Percentiles rank a stretch among this genome's conserved stretches.
Evolutionary conservation across 2,797 vertebrate species (phyloP).

Genomic region (Pitangus sulphuratus): DNA sequence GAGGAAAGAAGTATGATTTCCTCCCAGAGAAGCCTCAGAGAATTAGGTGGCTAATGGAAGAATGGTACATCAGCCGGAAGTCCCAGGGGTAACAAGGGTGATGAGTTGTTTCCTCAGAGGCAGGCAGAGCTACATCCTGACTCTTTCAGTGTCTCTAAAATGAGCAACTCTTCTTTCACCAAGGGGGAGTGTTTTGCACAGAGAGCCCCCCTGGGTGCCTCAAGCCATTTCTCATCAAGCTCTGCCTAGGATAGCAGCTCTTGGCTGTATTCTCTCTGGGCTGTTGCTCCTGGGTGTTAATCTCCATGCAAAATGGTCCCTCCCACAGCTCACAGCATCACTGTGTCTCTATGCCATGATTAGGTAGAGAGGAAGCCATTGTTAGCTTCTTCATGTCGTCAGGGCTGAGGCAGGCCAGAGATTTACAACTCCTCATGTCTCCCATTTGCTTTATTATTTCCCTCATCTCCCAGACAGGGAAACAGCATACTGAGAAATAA

Average conservation of each 20-base stretch:
- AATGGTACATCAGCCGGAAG: background rate
- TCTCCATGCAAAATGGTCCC: background rate
- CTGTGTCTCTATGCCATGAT: fast-evolving
- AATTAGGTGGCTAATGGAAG: slow-evolving; percentile 33
- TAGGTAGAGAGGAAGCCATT: background rate
- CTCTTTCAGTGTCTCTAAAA: background rate
- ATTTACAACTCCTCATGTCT: background rate
- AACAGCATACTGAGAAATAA: slow-evolving; percentile 43
- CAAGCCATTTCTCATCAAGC: background rate
- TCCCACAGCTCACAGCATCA: background rate
- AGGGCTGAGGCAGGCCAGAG: background rate
- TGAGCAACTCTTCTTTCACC: background rate
- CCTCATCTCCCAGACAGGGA: background rate
- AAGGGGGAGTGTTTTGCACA: background rate
- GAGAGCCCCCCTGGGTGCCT: background rate
- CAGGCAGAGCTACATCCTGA: background rate
- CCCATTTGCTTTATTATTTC: background rate
- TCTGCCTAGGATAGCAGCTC: background rate
- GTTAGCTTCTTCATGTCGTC: background rate
- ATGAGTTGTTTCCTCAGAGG: background rate
- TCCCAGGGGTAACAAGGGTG: slow-evolving; percentile 13
- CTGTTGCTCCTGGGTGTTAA: background rate
- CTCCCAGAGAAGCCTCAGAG: background rate
- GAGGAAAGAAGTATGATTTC: slow-evolving; percentile 14
- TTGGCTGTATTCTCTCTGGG: background rate